These are phyloP conservation scores for Hippocampus mohnikei DNA, from an alignment of 2,113 vertebrate species.

Conservation along the genomic window DNA sequence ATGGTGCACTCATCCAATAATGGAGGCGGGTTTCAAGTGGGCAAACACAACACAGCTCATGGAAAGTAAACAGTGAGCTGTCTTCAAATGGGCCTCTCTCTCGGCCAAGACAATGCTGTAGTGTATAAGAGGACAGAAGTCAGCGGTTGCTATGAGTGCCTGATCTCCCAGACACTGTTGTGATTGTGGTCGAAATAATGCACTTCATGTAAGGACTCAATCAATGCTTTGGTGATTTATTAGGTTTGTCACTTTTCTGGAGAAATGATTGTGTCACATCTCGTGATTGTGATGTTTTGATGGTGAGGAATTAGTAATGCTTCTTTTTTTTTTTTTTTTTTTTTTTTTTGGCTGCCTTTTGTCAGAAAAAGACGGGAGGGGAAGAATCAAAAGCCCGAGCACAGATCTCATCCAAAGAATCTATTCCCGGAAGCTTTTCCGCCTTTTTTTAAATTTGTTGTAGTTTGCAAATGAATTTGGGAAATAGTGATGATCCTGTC, in stretches of 20 bases:
- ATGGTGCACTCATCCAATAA: neutral
- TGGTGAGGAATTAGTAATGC: neutral
- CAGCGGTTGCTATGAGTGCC: slow-evolving; percentile 42
- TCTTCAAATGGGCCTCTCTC: slow-evolving; percentile 41
- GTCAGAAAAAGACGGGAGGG: too few species aligned
- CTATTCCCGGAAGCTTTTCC: neutral
- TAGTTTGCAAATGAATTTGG: neutral
- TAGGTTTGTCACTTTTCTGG: neutral
- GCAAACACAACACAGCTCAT: slow-evolving; percentile 37
- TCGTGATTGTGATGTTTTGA: slow-evolving; percentile 29
- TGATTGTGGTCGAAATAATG: slow-evolving; percentile 25
- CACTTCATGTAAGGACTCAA: slow-evolving; percentile 15
- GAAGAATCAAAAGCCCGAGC: neutral
- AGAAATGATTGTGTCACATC: slow-evolving; percentile 4
- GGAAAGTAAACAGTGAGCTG: slow-evolving; percentile 43
- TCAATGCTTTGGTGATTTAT: neutral
- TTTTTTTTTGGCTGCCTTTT: neutral
- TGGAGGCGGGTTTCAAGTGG: slow-evolving; percentile 24
- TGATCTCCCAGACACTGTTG: slow-evolving; percentile 10
- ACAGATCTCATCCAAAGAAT: neutral
- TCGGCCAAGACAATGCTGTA: slow-evolving; percentile 41
- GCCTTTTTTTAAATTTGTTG: neutral
- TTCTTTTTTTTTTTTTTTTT: neutral
- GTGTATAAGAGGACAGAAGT: slow-evolving; percentile 43
- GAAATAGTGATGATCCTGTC: neutral